phyloP scores from a whole-genome alignment of 2,888 invertebrate genomes.

The Nemapogon koenigi region DNA sequence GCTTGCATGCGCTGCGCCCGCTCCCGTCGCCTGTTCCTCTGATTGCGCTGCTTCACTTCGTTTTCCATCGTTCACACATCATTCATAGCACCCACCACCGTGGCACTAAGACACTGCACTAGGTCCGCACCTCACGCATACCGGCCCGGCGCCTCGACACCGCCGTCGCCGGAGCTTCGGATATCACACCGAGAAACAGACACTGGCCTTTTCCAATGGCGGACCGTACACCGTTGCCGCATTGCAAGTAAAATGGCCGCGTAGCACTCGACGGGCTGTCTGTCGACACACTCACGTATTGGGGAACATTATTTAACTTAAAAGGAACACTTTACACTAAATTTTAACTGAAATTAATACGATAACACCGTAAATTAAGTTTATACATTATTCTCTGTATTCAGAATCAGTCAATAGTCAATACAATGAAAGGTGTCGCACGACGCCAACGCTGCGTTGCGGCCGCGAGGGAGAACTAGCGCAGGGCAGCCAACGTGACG shows the following conservation, averaged over 20 bases:
- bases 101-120: slow-evolving; percentile 65
- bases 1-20: slow-evolving; percentile 91
- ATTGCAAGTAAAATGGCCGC: slow-evolving; percentile 77
- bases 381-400: slow-evolving; percentile 69
- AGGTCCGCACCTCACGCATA: slow-evolving; percentile 66
- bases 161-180: slow-evolving; percentile 55
- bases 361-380: slow-evolving; percentile 68
- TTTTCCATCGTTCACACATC: slow-evolving; percentile 79
- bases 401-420: slow-evolving; percentile 74
- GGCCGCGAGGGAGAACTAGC: slow-evolving; percentile 64
- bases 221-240: slow-evolving; percentile 76
- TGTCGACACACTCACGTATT: slow-evolving; percentile 60
- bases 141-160: slow-evolving; percentile 57
- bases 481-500: slow-evolving; percentile 46
- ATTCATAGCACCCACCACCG: slow-evolving; percentile 66
- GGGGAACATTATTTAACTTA: slow-evolving; percentile 60
- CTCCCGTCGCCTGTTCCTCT: slow-evolving; percentile 87
- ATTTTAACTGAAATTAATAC: slow-evolving; percentile 57
- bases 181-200: slow-evolving; percentile 69
- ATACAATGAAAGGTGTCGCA: slow-evolving; percentile 77
- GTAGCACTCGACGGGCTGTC: slow-evolving; percentile 62
- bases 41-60: slow-evolving; percentile 84
- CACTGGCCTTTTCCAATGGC: slow-evolving; percentile 76
- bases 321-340: slow-evolving; percentile 54
- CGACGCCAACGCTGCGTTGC: slow-evolving; percentile 66